phyloP scores from a whole-genome alignment of 2,888 invertebrate species.

The Xestia rhomboidea region DNA sequence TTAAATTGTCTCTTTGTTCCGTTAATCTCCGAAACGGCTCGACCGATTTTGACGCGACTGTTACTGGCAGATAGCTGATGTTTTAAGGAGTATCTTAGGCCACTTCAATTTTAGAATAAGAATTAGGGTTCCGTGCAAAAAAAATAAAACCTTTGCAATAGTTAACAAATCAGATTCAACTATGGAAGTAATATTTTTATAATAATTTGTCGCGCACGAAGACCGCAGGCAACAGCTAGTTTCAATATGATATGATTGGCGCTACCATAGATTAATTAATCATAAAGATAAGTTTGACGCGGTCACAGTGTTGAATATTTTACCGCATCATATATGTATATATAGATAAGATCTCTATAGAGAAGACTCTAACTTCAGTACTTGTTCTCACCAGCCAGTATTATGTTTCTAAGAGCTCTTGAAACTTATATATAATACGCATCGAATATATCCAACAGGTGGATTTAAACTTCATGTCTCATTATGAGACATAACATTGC shows the following conservation, averaged over 20 bases:
- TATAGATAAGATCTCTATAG: background rate
- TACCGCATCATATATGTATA: slow-evolving; percentile 1
- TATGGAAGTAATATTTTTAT: no score
- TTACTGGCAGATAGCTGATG: no score
- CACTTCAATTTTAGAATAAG: no score
- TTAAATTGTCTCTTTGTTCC: background rate
- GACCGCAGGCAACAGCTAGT: background rate
- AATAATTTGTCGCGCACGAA: no score
- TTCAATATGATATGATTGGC: background rate
- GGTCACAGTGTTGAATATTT: slow-evolving; percentile 6
- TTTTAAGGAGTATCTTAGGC: no score
- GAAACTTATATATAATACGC: background rate
- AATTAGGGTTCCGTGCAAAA: no score
- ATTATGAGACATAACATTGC: background rate
- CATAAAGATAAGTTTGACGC: slow-evolving; percentile 3
- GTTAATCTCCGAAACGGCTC: background rate
- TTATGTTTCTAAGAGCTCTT: background rate
- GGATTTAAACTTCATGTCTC: background rate
- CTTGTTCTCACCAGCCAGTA: background rate
- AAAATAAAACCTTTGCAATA: no score
- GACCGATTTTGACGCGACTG: no score
- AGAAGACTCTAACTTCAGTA: background rate
- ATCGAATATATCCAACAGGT: background rate
- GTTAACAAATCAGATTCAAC: no score
- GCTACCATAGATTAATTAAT: slow-evolving; percentile 7